Base-by-base conservation (phyloP, 2,888 invertebrate species). In the Nemapogon koenigi region DNA sequence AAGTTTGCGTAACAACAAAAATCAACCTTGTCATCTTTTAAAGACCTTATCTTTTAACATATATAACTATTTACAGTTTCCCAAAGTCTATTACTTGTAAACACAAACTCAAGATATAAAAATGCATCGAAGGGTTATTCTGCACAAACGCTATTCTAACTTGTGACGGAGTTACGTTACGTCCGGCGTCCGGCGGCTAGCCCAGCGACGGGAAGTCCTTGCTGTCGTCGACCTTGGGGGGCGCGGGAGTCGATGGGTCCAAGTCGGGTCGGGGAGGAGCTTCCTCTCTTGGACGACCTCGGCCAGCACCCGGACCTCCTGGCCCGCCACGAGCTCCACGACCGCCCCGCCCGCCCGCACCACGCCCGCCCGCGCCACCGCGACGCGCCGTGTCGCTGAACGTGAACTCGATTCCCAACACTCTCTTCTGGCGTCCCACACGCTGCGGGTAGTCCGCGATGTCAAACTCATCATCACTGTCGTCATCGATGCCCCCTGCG, bases 191-290 rank as follows among this genome's bases (percentile, higher is more conserved):
- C 62, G 55, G 58, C 51, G 56, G 66, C 66, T 89, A 91, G 72
- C 92, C 91, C 67, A 96, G 85, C 63, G 93, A 92, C 52, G 96
- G 96, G 81, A 97, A 96, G 78, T 95, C 95, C 71, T 90, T 89
- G 82, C 94, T 94, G 79, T 96, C 95, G 66, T 95, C 94, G 48
- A 97, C 94, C 72, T 94, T 94, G 14, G 95, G 94, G 50, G 89
- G 87, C 43, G 78, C 63, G 19, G 55, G 62, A 44, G 53, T 62
- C 37, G 53, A 53, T 43, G 67, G 63, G n/a, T n/a, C n/a, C 44
- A 58, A 57, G 42, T 43, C 49, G 16, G 65, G 59, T 49, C 72
- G 72, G 61, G 72, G 75, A 55, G 70, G 72, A 11, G 55, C 56
- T 41, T 14, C 17, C 26, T 32, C 25, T 13, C 51, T 54, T 30